Base-by-base conservation (phyloP, 2,797 vertebrate genomes). In the Notolabrus celidotus region DNA sequence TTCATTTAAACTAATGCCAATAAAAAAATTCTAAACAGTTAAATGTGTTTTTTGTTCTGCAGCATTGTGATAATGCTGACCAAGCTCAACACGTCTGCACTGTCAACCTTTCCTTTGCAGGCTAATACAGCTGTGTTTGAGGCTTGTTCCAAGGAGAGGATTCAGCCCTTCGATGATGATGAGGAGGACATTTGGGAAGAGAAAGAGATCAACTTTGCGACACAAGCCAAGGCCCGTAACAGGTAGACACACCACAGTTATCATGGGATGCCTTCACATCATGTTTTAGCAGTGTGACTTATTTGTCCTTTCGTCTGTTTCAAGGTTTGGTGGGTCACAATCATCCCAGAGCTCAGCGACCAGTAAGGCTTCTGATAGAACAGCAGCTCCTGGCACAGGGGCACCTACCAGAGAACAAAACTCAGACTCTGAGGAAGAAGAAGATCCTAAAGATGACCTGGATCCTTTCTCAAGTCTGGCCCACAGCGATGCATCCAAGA, bases 101-200 rank as follows among this genome's bases (percentile, higher is more conserved):
- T n/a, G n/a, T 47, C 10, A 5, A 6, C 27, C 10, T 67, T 49
- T 47, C 67, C 34, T 79, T 22, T 86, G 10, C 53, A 96, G 97
- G 92, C 95, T 67, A 96, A 94, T 1, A 90, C 94, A 2, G 94
- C 95, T 79, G 93, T 96, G 50, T 98, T 97, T 66, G 97, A 98
- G 86, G 95, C 97, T 43, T 97, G 97, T 83, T 95, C 95, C 82
- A 95, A 95, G 4, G 97, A 98, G 76, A 94, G 91, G 39, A 96
- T 98, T 86, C 96, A 97, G 53, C 95, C 96, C 2, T 98, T 97
- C 19, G 96, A 97, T 12, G 97, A 98, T 17, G 96, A 96, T 12
- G 95, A 97, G n/a, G 96, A 98, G 19, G 97, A 98, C 58, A 96
- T 98, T 76, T 98, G 97, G 97, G 96, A 98, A 36, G 96, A 96